These are phyloP conservation scores for Hydrochoerus hydrochaeris DNA, from an alignment of 2,113 vertebrate genomes.

Conservation along the genomic window DNA sequence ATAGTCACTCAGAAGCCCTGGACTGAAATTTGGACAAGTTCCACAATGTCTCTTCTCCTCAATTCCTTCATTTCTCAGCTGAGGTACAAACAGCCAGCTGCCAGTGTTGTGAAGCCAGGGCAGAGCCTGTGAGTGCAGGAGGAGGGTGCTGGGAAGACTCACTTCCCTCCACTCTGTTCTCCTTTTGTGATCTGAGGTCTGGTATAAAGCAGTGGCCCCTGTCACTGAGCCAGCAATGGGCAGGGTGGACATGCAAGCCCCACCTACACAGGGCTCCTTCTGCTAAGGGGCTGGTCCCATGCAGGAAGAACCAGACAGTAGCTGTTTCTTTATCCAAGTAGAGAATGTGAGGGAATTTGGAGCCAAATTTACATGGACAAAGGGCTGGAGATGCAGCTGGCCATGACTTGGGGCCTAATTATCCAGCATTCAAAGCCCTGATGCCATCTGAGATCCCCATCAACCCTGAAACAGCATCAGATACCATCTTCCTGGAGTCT, in stretches of 20 bases:
- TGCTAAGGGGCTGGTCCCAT: too few species aligned
- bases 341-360: not conserved
- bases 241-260: accelerated
- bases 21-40: not conserved
- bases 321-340: not conserved
- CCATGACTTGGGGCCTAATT: constrained; percentile 19
- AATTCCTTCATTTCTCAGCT: not conserved
- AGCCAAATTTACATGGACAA: not conserved
- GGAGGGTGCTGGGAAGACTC: not conserved
- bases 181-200: not conserved
- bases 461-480: not conserved
- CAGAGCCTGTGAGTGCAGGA: accelerated
- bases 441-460: constrained; percentile 10
- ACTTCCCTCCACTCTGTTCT: accelerated
- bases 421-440: constrained; percentile 46
- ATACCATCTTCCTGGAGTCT: not conserved
- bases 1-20: not conserved
- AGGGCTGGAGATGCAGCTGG: not conserved
- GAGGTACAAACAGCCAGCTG: not conserved
- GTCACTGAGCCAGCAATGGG: not conserved
- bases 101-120: accelerated
- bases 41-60: not conserved
- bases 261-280: not conserved
- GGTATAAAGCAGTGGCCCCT: not conserved
- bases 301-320: not conserved